Conservation (phyloP, 2,888 invertebrate genomes). For the Lepeophtheirus nordmannii region DNA sequence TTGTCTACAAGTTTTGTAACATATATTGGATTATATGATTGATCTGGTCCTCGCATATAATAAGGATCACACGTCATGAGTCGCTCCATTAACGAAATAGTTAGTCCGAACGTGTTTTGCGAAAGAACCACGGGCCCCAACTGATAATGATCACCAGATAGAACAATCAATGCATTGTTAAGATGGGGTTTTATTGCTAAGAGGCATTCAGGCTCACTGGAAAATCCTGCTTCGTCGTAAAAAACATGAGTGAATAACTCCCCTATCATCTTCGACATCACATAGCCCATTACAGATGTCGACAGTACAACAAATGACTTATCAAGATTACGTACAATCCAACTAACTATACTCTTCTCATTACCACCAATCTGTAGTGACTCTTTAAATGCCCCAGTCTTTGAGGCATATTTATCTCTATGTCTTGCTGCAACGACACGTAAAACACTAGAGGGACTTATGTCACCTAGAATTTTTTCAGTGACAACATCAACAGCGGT, state of each 20-base stretch:
- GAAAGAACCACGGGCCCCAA: not conserved
- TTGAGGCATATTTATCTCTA: not conserved
- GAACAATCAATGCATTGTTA: not conserved
- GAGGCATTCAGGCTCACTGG: not conserved
- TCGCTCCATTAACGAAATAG: not conserved
- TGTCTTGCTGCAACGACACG: not conserved
- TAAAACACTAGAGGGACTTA: not conserved
- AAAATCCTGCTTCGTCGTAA: not conserved
- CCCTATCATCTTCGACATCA: not conserved
- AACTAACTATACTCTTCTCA: not conserved
- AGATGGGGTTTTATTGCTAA: not conserved
- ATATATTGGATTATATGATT: not conserved
- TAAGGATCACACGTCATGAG: not conserved
- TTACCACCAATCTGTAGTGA: not conserved
- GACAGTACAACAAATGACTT: not conserved
- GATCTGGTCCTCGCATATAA: not conserved
- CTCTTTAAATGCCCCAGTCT: not conserved
- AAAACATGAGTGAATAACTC: not conserved
- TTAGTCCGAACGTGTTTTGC: not conserved
- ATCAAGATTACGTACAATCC: not conserved
- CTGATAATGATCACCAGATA: not conserved
- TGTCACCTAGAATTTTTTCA: not conserved
- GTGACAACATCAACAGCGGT: not conserved
- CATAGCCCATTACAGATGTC: not conserved
- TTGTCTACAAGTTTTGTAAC: not conserved